Evolutionary conservation across 37 sponge, comb jelly and placozoan genomes (phyloP).

Genomic region (Axinella damicornis): DNA sequence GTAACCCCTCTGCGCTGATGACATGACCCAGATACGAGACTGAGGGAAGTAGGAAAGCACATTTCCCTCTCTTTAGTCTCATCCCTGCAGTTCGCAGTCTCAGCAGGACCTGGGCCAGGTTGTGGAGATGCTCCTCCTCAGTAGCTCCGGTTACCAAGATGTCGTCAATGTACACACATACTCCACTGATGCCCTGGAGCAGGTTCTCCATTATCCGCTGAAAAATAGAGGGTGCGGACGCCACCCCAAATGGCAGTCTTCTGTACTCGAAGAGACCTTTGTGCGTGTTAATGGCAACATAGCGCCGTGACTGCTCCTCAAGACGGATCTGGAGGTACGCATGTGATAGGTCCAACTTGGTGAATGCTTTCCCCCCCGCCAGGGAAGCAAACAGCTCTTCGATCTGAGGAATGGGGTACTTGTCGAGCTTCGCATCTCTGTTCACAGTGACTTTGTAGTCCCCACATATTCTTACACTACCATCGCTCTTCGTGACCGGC

Average conservation of each 20-base stretch:
- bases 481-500: slow-evolving; percentile 24
- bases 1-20: slow-evolving; percentile 9
- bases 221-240: not conserved
- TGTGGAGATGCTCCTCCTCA: not conserved
- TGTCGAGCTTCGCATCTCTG: not conserved
- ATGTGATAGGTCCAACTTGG: not conserved
- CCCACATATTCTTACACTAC: slow-evolving; percentile 19
- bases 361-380: slow-evolving; percentile 1
- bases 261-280: too few species aligned
- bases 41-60: not conserved
- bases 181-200: not conserved
- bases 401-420: slow-evolving; percentile 16
- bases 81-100: slow-evolving; percentile 7
- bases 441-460: slow-evolving; percentile 34
- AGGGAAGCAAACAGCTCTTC: slow-evolving; percentile 26
- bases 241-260: too few species aligned
- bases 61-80: slow-evolving; percentile 13
- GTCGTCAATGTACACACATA: slow-evolving; percentile 28
- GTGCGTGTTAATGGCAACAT: too few species aligned
- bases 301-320: too few species aligned
- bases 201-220: slow-evolving; percentile 37
- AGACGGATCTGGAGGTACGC: not conserved
- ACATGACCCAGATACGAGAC: slow-evolving; percentile 19
- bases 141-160: slow-evolving; percentile 43
- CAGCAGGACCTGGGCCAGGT: slow-evolving; percentile 6